Evolutionary conservation across 2,888 invertebrate species (phyloP), one percentile per base, ranked within the genome.

Genomic region (Pristionchus japonicus): DNA sequence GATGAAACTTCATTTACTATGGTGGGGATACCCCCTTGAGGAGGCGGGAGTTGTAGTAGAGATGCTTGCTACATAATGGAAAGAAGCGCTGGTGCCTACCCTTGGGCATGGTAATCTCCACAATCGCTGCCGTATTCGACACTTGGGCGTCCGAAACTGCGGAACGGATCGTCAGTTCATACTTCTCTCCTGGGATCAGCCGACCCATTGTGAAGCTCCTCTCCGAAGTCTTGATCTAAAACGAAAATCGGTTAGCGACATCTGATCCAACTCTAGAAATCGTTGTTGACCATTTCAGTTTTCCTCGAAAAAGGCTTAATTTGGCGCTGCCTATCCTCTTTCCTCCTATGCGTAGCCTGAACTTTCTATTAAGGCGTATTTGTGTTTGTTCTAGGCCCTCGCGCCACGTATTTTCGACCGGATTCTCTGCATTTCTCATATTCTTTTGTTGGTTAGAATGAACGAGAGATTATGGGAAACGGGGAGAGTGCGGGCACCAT

Each of bases 131-230:
- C 0, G 93, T 93, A n/a, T 89, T 86, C 2, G 94, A 94, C 15
- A 90, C 80, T 52, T 40, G n/a, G 20, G 87, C 64, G 88, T 43
- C 89, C 85, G 11, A 89, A 27, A 87, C 90, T 0, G 93, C 94
- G 52, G 92, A 91, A 64, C 93, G 77, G 57, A 94, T 93, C 20
- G 94, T 94, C 90, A 94, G 90, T 88, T 94, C 94, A 85, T 93
- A 94, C 83, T 91, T 91, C 82, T 93, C 93, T 13, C 93, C 94
- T 4, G 94, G 91, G 37, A 92, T 91, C 88, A 94, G 90, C 80
- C 93, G 91, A 64, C 92, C 92, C 67, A 94, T 88, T 40, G 91
- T 90, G 89, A 94, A 94, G 49, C 92, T 90, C 15, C 89, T 92
- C 17, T 90, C 92, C 9, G 93, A 91, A 17, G 93, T 93, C 92